These are phyloP conservation scores for Drosophila fuyamai DNA, from an alignment of 1,140 invertebrate species.

Conservation along the genomic window DNA sequence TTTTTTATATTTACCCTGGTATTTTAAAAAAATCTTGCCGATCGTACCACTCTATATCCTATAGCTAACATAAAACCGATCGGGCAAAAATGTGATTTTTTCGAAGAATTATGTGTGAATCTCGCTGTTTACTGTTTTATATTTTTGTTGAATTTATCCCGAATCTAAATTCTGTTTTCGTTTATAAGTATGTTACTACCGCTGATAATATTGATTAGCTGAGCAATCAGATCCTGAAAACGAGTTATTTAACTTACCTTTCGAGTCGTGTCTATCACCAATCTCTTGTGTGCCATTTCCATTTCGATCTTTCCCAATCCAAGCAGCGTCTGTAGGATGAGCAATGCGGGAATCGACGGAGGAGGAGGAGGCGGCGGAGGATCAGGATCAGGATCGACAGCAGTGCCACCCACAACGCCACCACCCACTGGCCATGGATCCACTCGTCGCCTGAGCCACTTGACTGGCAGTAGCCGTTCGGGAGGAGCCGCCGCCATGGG, in stretches of 20 bases:
- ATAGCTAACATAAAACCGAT: too few species aligned
- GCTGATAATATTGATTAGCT: neutral
- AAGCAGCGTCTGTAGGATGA: conserved; percentile 74
- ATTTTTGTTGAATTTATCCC: too few species aligned
- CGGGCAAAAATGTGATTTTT: too few species aligned
- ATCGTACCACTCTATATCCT: too few species aligned
- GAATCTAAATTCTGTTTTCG: too few species aligned
- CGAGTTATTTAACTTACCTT: conserved; percentile 13
- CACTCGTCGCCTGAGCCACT: conserved; percentile 87
- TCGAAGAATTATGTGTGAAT: too few species aligned
- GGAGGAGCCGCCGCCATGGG: conserved; percentile 87
- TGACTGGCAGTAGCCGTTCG: conserved; percentile 86
- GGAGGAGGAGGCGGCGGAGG: conserved; percentile 41
- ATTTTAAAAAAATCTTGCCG: too few species aligned
- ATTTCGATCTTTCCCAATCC: conserved; percentile 35
- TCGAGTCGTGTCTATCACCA: conserved; percentile 34
- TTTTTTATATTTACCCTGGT: too few species aligned
- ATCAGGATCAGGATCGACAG: conserved; percentile 14
- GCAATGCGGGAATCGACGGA: conserved; percentile 57
- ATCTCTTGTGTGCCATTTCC: conserved; percentile 51
- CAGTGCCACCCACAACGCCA: conserved; percentile 68
- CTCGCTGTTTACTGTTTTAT: too few species aligned
- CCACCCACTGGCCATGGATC: conserved; percentile 84
- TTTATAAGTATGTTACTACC: too few species aligned
- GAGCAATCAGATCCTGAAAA: conserved; percentile 18